Conservation (phyloP, 64 coral and sea anemone species). For the Dendronephthya gigantea region DNA sequence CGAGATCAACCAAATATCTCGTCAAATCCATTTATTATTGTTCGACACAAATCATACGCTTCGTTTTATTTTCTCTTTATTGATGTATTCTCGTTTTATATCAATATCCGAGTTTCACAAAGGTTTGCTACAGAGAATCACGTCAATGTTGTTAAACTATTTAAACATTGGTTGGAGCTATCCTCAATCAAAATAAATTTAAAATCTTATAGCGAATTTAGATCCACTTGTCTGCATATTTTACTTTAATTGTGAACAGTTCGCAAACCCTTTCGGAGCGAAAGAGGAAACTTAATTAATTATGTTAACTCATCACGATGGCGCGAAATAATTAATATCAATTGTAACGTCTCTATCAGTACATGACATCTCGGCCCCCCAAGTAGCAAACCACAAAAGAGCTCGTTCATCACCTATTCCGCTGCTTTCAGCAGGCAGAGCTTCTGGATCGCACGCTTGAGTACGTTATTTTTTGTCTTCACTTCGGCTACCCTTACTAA, state of each 20-base stretch:
- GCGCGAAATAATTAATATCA: too few relatives aligned
- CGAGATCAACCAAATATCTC: background rate
- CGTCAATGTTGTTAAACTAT: background rate
- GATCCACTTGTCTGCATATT: background rate
- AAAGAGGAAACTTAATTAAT: too few relatives aligned
- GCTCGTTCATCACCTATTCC: background rate
- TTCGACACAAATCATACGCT: too few relatives aligned
- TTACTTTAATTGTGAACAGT: background rate
- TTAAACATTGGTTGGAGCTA: background rate
- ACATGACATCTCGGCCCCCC: background rate
- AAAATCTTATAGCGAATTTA: too few relatives aligned
- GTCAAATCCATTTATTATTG: too few relatives aligned
- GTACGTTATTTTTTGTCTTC: background rate
- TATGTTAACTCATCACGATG: too few relatives aligned
- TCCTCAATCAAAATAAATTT: too few relatives aligned
- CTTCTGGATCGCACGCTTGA: background rate
- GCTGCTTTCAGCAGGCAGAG: background rate
- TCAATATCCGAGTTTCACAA: background rate
- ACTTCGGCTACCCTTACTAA: background rate
- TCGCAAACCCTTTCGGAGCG: background rate
- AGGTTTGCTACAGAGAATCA: background rate
- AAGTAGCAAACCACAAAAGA: background rate
- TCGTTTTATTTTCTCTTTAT: too few relatives aligned
- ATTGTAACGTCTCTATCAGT: too few relatives aligned
- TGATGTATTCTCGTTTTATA: too few relatives aligned